Percentiles rank a stretch among this genome's conserved stretches.
Evolutionary conservation across 2,797 vertebrate genomes (phyloP).

Genomic region (Muraenolepis orangiensis): DNA sequence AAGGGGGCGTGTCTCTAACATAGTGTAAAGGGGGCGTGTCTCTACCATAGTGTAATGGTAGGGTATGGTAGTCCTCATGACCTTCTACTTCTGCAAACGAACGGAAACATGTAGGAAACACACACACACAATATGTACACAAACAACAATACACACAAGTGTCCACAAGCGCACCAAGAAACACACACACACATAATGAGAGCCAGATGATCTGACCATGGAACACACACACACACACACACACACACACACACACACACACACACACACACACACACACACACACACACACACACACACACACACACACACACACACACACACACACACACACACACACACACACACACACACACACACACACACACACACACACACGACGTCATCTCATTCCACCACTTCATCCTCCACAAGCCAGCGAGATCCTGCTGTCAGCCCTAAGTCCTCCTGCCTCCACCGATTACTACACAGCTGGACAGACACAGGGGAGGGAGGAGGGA

Average conservation of each 20-base stretch:
- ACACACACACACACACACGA: constrained; percentile 53
- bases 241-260: constrained; percentile 21
- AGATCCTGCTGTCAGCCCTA: constrained; percentile 57
- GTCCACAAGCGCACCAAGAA: constrained; percentile 16
- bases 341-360: constrained; percentile 5
- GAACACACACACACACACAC: constrained; percentile 27
- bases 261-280: constrained; percentile 46
- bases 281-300: constrained; percentile 27
- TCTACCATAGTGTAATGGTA: too few relatives aligned
- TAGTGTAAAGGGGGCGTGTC: too few relatives aligned
- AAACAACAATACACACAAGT: constrained; percentile 2
- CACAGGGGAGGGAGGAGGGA: constrained; percentile 16
- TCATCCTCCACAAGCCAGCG: constrained; percentile 56
- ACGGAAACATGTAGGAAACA: background rate
- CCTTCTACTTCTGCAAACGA: too few relatives aligned
- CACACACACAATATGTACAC: background rate
- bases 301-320: constrained; percentile 13
- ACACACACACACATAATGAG: constrained; percentile 36
- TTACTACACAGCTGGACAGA: constrained; percentile 66
- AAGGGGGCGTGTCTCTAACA: too few relatives aligned
- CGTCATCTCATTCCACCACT: constrained; percentile 70
- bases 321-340: constrained; percentile 45
- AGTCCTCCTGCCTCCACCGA: constrained; percentile 69
- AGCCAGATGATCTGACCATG: constrained; percentile 48
- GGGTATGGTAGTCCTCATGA: too few relatives aligned